phyloP scores from a whole-genome alignment of 2,113 vertebrate genomes.

The Dasypus novemcinctus region DNA sequence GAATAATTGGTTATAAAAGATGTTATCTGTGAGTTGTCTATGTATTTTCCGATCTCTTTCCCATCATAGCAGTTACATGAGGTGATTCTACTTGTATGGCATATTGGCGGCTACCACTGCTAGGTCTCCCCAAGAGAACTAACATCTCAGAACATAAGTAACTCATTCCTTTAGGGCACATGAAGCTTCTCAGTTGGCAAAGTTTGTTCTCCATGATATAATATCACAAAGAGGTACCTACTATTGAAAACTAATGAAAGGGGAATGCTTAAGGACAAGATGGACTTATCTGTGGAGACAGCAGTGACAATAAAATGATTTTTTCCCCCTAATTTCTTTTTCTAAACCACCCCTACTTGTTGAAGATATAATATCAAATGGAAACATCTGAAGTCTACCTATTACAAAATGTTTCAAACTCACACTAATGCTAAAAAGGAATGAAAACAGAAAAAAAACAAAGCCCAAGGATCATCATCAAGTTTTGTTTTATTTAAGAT shows the following conservation, averaged over 20 bases:
- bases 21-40: neutral
- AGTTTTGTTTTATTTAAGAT: conserved; percentile 99
- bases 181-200: neutral
- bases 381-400: neutral
- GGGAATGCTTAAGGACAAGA: neutral
- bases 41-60: neutral
- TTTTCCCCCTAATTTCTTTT: neutral
- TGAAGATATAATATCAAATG: neutral
- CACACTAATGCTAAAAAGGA: neutral
- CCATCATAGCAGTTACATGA: accelerated
- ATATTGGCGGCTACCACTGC: neutral
- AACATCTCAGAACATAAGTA: neutral
- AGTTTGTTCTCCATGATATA: neutral
- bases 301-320: neutral
- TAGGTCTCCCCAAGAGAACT: neutral
- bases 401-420: neutral
- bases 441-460: conserved; percentile 57
- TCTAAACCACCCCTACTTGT: neutral
- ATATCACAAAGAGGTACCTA: neutral
- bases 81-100: too few species aligned
- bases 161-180: neutral
- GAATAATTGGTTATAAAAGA: neutral
- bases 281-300: neutral
- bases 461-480: conserved; percentile 83
- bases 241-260: neutral